A percentile compares a stretch with the other conserved stretches of the same genome.
Conservation (phyloP, 1,140 invertebrate genomes). For the Drosophila melanogaster region DNA sequence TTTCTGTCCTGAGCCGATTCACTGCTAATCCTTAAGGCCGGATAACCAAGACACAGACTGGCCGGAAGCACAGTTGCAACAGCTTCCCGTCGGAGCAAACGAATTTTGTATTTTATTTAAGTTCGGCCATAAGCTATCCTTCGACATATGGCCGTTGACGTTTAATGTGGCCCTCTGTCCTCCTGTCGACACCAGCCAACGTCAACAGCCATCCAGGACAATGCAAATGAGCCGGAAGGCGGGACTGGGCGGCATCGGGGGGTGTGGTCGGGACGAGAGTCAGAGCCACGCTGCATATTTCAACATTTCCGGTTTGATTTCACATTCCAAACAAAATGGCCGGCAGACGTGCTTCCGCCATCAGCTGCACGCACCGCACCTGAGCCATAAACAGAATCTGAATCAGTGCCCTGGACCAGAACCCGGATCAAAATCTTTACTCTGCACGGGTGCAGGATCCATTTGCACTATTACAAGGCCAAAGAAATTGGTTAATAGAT, state of each 20-base stretch:
- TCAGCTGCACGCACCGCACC: constrained; percentile 48
- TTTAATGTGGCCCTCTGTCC: constrained; percentile 31
- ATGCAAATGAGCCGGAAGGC: constrained; percentile 22
- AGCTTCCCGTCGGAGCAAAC: neutral
- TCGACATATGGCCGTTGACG: constrained; percentile 30
- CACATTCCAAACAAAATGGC: constrained; percentile 79
- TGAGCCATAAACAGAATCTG: constrained; percentile 4
- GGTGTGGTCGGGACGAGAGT: constrained; percentile 32
- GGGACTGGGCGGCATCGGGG: neutral
- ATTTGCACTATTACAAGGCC: constrained; percentile 2
- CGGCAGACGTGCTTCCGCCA: constrained; percentile 75
- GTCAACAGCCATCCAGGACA: constrained; percentile 24
- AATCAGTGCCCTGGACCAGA: neutral
- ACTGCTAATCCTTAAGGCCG: constrained; percentile 7
- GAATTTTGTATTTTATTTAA: constrained; percentile 32
- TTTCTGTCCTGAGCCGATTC: constrained; percentile 22
- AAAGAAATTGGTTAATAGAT: no score
- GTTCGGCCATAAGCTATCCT: constrained; percentile 1
- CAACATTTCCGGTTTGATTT: constrained; percentile 79
- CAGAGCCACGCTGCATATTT: constrained; percentile 69
- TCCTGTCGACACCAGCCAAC: constrained; percentile 57
- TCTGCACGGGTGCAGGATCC: neutral
- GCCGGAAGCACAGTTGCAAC: constrained; percentile 16
- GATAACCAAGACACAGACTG: neutral
- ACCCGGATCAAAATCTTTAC: neutral